phyloP scores from a whole-genome alignment of 2,888 invertebrate genomes.

The Chymomyza amoena region DNA sequence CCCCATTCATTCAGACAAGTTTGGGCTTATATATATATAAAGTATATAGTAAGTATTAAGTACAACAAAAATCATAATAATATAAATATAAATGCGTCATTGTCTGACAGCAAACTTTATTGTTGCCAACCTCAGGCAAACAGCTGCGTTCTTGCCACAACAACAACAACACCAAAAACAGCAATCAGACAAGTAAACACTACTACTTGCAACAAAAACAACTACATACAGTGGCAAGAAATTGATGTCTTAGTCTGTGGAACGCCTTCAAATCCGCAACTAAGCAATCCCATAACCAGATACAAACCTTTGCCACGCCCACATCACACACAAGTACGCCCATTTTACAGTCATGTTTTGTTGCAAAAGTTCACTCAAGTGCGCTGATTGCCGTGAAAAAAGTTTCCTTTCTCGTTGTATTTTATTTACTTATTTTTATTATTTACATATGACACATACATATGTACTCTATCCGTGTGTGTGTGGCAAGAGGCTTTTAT shows the following conservation, averaged over 20 bases:
- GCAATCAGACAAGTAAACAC: constrained; percentile 41
- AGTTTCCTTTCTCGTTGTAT: constrained; percentile 49
- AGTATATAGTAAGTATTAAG: background rate
- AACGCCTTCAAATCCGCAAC: background rate
- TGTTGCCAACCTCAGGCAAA: constrained; percentile 18
- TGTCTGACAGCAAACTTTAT: background rate
- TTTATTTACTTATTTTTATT: constrained; percentile 54
- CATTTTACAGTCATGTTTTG: constrained; percentile 42
- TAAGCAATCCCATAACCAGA: background rate
- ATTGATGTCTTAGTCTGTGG: background rate
- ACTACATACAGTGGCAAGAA: constrained; percentile 7
- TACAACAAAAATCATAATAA: background rate
- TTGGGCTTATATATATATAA: background rate
- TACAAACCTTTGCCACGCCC: constrained; percentile 15
- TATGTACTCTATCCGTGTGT: constrained; percentile 12
- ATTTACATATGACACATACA: constrained; percentile 42
- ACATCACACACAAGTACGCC: constrained; percentile 12
- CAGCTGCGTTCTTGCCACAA: constrained; percentile 33
- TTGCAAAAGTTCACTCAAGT: constrained; percentile 61
- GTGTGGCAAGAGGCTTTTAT: background rate
- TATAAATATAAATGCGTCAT: background rate
- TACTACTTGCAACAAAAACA: background rate
- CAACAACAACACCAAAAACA: background rate
- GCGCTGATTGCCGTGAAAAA: constrained; percentile 69
- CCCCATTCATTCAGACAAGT: background rate